Evolutionary conservation across 2,113 vertebrate genomes (phyloP), one percentile per base, ranked within the genome.

Genomic region (Murina feae): DNA sequence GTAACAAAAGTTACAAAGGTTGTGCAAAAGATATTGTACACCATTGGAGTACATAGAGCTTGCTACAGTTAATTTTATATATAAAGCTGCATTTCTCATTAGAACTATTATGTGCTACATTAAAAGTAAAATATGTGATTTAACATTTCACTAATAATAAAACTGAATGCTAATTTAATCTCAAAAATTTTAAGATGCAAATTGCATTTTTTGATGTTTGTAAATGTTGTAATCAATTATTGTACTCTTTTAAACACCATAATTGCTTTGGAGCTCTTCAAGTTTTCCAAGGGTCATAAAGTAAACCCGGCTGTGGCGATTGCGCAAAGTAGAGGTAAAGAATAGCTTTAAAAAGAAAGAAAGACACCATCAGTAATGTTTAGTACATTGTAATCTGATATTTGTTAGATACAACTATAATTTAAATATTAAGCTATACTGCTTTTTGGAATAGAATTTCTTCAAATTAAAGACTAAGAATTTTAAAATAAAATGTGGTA

Each of bases 261-360:
- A 63, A 92, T 93, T 97, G 92, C 80, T 96, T 71, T 96, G 91
- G 83, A 80, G 65, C 51, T 97, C 99, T 98, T 99, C 99, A 99
- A 99, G 98, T 98, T 99, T 99, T 97, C 99, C 99, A 37, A 99
- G 98, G 71, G 99, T 99, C 99, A 99, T 99, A 96, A 99, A 99
- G 97, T 99, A 99, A 98, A 99, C 99, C 98, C 99, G 99, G 98
- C 99, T 99, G 98, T 99, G 99, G 74, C 96, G 99, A 98, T 97
- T 99, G 98, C 9, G 80, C 95, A 97, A 76, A 63, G 98, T 98
- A 1, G 99, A 99, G 30, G 99, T 98, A 95, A 99, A 99, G 97
- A 99, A 99, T 49, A 99, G 98, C 99, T 99, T 98, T 98, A 49
- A 30, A 35, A 16, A 82, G 37, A 94, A 63, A 95, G 87, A 49